These are phyloP conservation scores for Etheostoma cragini DNA, from an alignment of 2,113 vertebrate species.

Conservation along the genomic window DNA sequence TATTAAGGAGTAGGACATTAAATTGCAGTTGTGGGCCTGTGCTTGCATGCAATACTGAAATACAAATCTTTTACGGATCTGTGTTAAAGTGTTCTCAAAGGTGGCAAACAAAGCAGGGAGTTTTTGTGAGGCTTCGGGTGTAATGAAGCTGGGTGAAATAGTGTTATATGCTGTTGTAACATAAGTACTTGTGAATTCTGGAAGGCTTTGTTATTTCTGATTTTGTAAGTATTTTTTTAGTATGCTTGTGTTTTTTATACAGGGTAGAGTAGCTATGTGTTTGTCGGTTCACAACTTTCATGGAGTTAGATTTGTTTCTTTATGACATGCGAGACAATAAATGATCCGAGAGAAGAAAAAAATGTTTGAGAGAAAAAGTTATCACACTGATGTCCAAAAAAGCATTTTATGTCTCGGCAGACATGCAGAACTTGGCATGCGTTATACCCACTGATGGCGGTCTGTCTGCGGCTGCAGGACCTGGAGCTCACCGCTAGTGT, in stretches of 20 bases:
- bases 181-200: not conserved
- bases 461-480: too few relatives aligned
- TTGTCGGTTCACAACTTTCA: too few relatives aligned
- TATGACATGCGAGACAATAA: too few relatives aligned
- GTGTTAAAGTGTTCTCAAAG: not conserved
- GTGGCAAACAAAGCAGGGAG: not conserved
- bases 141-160: not conserved
- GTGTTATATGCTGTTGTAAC: not conserved
- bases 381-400: too few relatives aligned
- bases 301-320: too few relatives aligned
- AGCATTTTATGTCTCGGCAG: too few relatives aligned
- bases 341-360: too few relatives aligned
- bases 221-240: conserved; percentile 3
- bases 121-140: not conserved
- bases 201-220: not conserved
- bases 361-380: too few relatives aligned
- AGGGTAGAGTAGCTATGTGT: not conserved
- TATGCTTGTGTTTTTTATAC: not conserved
- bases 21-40: not conserved
- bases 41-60: not conserved
- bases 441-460: too few relatives aligned
- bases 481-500: too few relatives aligned
- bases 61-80: not conserved
- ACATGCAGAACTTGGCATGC: too few relatives aligned
- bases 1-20: conserved; percentile 23